These are phyloP conservation scores for Phenganax subtilis DNA, from an alignment of 92 coral and sea anemone genomes.

Conservation along the genomic window DNA sequence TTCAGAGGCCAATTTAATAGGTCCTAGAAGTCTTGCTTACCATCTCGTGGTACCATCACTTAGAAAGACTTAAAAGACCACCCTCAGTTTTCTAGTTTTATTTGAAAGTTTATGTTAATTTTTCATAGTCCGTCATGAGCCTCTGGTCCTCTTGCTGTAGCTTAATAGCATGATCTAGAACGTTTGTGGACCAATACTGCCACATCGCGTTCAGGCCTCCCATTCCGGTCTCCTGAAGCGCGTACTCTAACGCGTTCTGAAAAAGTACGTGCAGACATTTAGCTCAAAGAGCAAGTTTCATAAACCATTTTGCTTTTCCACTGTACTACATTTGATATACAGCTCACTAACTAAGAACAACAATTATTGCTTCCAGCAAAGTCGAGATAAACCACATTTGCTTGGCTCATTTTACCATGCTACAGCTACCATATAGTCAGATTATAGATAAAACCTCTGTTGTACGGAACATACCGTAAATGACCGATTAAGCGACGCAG, in stretches of 20 bases:
- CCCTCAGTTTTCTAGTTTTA: neutral
- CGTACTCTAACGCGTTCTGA: conserved; percentile 82
- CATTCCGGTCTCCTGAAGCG: conserved; percentile 84
- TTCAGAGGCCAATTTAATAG: no score
- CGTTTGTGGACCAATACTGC: conserved; percentile 72
- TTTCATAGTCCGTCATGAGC: conserved; percentile 72
- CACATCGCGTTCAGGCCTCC: conserved; percentile 78
- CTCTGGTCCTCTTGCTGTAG: conserved; percentile 79
- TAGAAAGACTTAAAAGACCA: no score
- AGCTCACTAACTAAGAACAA: neutral
- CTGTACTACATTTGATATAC: neutral
- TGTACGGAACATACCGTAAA: no score
- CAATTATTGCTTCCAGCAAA: no score
- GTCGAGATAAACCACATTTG: no score
- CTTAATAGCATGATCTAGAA: conserved; percentile 79
- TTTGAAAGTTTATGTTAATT: conserved; percentile 46
- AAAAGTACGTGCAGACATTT: neutral
- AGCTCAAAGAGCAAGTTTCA: neutral
- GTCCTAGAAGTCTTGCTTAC: no score
- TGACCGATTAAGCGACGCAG: no score
- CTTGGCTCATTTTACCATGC: no score
- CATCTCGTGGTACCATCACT: no score
- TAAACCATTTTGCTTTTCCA: neutral
- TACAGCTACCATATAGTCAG: no score
- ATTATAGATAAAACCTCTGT: no score